Conservation (phyloP, 2,797 vertebrate genomes). For the Remorina albescens region DNA sequence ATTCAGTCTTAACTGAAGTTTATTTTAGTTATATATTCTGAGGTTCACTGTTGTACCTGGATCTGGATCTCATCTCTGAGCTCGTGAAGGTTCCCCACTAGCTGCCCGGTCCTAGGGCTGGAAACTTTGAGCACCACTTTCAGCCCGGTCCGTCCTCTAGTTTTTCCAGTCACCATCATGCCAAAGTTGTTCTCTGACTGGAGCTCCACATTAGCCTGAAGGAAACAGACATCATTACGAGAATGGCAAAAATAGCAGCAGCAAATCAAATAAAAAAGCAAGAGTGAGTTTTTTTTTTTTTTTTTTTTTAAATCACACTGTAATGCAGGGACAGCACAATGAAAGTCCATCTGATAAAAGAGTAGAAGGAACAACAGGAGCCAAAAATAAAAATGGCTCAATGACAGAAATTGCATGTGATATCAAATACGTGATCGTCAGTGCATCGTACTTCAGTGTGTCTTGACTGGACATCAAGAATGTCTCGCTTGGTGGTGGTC, state of each 20-base stretch:
- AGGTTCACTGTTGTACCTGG: constrained; percentile 77
- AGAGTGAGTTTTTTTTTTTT: too few species aligned
- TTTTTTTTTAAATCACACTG: too few species aligned
- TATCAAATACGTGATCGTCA: constrained; percentile 21
- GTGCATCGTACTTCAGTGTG: constrained; percentile 88
- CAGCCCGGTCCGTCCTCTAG: constrained; percentile 84
- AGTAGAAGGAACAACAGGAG: constrained; percentile 29
- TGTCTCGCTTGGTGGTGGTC: constrained; percentile 95
- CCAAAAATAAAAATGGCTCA: constrained; percentile 48
- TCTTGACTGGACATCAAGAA: constrained; percentile 90
- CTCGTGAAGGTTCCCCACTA: constrained; percentile 72
- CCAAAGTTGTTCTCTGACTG: constrained; percentile 89
- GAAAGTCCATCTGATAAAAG: constrained; percentile 62
- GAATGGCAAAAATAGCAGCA: constrained; percentile 58
- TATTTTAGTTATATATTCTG: background rate
- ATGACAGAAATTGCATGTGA: constrained; percentile 27
- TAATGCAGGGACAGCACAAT: constrained; percentile 47
- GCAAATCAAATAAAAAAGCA: constrained; percentile 68
- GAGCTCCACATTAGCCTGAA: constrained; percentile 89
- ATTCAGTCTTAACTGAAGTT: background rate
- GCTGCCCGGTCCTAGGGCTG: constrained; percentile 72
- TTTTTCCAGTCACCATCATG: constrained; percentile 83
- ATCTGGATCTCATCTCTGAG: constrained; percentile 87
- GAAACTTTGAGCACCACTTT: constrained; percentile 82
- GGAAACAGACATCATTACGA: constrained; percentile 50